Evolutionary conservation across 2,113 vertebrate species (phyloP), one percentile per base, ranked within the genome.

Genomic region (Bubo bubo): DNA sequence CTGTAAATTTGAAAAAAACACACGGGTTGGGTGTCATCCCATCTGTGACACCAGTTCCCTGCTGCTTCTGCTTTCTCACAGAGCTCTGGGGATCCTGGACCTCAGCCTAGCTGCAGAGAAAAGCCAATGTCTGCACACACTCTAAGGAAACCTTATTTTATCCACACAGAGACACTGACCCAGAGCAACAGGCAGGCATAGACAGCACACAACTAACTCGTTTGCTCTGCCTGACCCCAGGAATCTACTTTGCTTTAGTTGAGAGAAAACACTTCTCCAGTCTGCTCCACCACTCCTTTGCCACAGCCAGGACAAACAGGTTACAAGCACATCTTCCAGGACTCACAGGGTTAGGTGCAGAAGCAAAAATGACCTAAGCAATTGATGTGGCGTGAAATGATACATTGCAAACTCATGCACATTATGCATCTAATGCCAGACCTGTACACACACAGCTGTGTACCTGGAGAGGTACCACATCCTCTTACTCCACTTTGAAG

Each of bases 1-100:
- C 60, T 43, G 10, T 37, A 62, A 49, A 49, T 66, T 28, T 52
- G 27, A 30, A 76, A 91, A 91, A 67, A 86, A 74, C 4, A 3
- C n/a, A 70, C 0, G 0, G n/a, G 7, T 41, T 55, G 86, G 47
- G 32, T 43, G n/a, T 30, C 3, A 0, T 41, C 28, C 39, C 6
- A 2, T 17, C 28, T 41, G 30, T n/a, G 24, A 58, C 30, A 79
- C n/a, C 15, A 30, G 5, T n/a, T 85, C 28, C 63, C 52, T 39
- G 43, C 74, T 86, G 47, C 39, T 86, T 4, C 70, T 68, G 58
- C 58, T 58, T 9, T 30, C 45, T 88, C 23, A 20, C 23, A 73
- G 49, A 0, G 0, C 35, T 28, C 71, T 56, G 39, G 43, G 58
- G n/a, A 14, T 3, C 4, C 27, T 27, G 34, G 39, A 70, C 35